Percentiles rank a stretch among this genome's conserved stretches.
Evolutionary conservation across 2,797 vertebrate genomes (phyloP).

Genomic region (Paedocypris micromegethes): DNA sequence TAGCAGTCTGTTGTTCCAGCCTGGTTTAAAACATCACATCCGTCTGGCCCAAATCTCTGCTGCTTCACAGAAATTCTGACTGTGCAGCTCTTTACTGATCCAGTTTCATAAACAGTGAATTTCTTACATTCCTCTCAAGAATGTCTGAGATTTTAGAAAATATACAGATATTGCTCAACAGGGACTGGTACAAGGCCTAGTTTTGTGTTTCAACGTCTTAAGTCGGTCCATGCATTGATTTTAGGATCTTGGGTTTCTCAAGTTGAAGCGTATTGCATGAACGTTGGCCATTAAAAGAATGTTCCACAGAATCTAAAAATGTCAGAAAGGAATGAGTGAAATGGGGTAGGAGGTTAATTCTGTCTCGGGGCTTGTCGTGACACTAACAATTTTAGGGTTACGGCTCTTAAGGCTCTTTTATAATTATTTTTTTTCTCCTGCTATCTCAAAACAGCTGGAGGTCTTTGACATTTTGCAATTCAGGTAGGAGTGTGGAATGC

Average conservation of each 20-base stretch:
- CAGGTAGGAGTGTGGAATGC: constrained; percentile 21
- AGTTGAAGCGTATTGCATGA: constrained; percentile 11
- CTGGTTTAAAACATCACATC: constrained; percentile 31
- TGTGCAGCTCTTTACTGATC: constrained; percentile 31
- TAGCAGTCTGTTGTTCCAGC: constrained; percentile 19
- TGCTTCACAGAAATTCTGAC: constrained; percentile 16
- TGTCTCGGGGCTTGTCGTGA: constrained; percentile 35
- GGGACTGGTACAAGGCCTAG: constrained; percentile 5
- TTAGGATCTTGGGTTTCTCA: constrained; percentile 15
- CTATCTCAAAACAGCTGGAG: constrained; percentile 3
- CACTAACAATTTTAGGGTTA: constrained; percentile 22
- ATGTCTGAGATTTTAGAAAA: constrained; percentile 31
- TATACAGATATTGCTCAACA: constrained; percentile 30
- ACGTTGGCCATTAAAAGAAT: constrained; percentile 30
- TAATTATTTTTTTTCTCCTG: constrained; percentile 17
- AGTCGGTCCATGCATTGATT: constrained; percentile 9
- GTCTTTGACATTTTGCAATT: constrained; percentile 8
- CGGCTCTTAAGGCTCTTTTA: constrained; percentile 23
- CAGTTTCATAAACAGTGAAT: constrained; percentile 38
- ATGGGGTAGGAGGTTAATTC: constrained; percentile 27
- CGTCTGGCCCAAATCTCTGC: constrained; percentile 9
- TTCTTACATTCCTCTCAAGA: constrained; percentile 32
- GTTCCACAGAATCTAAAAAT: constrained; percentile 27
- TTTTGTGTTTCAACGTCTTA: constrained; percentile 11
- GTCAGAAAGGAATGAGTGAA: constrained; percentile 31